Evolutionary conservation across 2,888 invertebrate genomes (phyloP), one percentile per base, ranked within the genome.

Genomic region (Nemoura dubitans): DNA sequence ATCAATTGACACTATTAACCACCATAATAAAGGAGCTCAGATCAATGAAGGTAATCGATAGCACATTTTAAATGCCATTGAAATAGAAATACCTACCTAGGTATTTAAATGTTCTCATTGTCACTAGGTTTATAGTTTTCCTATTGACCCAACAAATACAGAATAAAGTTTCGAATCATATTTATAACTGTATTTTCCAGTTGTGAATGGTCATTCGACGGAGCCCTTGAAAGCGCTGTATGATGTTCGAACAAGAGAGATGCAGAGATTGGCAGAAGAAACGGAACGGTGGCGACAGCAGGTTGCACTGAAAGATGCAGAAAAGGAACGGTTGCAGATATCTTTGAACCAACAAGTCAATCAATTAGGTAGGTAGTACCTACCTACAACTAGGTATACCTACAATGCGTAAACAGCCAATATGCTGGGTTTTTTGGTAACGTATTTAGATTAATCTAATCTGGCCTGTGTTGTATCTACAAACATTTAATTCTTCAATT

Each of bases 271-370:
- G 43, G 89, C 89, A 7, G 90, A 90, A 43, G 89, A 90, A 77
- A 76, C 91, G 29, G 90, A 90, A 76, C 89, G 90, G 43, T 76
- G 90, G 30, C 89, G 89, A 27, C 43, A 88, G 25, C 89, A 90
- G 36, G 42, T 87, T 25, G 59, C 86, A 26, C 92, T 94, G 0
- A 92, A 94, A 0, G 92, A 95, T 88, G 94, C 93, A 28, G 95
- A 95, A 89, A 92, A 93, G 78, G 94, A 94, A 87, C 93, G 94
- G 87, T 93, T 93, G 0, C 92, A 94, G 87, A 90, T 94, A 14
- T 94, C 93, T 0, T 91, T 93, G 87, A 93, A 93, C 89, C 93
- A 95, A 89, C 93, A 94, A n/a, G 94, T 95, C 90, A 94, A 94
- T 89, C 92, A 94, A 88, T 92, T 95, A 88, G 95, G 94, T 94